Evolutionary conservation across 2,113 vertebrate species (phyloP).

Genomic region (Odontophorus gujanensis): DNA sequence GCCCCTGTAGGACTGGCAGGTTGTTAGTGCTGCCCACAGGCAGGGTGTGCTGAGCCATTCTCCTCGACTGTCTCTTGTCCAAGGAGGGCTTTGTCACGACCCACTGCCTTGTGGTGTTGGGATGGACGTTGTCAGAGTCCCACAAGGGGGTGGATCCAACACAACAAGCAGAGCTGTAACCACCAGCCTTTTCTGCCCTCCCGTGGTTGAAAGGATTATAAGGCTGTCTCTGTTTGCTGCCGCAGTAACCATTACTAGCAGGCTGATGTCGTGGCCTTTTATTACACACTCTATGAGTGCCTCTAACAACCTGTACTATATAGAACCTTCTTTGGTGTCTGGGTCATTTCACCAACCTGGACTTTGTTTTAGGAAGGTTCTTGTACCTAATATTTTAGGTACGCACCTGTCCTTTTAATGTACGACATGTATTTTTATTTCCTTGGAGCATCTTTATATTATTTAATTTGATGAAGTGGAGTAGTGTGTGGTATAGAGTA

Average conservation of each 20-base stretch:
- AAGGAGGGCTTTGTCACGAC: neutral
- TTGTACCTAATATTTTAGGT: slow-evolving; percentile 71
- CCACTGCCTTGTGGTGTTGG: neutral
- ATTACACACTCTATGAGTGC: slow-evolving; percentile 87
- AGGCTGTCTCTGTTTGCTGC: slow-evolving; percentile 20
- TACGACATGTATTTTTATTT: slow-evolving; percentile 71
- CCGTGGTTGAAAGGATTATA: slow-evolving; percentile 49
- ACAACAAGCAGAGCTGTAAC: neutral
- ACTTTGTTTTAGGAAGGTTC: slow-evolving; percentile 57
- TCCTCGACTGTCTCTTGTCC: neutral
- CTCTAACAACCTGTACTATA: slow-evolving; percentile 71
- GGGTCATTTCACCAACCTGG: slow-evolving; percentile 61
- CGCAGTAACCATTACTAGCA: neutral
- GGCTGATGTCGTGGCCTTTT: slow-evolving; percentile 64
- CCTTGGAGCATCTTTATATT: slow-evolving; percentile 68
- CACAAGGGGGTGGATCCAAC: neutral
- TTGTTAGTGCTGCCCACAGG: fast-evolving
- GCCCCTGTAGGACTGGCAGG: neutral
- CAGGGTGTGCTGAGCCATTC: fast-evolving
- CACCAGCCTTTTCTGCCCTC: slow-evolving; percentile 55
- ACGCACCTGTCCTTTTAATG: slow-evolving; percentile 42
- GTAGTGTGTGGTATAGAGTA: slow-evolving; percentile 77
- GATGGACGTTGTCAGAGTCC: neutral
- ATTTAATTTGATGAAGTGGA: slow-evolving; percentile 76
- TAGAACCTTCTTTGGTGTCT: slow-evolving; percentile 61